phyloP scores from a whole-genome alignment of 2,113 vertebrate species.

The Serinus canaria region DNA sequence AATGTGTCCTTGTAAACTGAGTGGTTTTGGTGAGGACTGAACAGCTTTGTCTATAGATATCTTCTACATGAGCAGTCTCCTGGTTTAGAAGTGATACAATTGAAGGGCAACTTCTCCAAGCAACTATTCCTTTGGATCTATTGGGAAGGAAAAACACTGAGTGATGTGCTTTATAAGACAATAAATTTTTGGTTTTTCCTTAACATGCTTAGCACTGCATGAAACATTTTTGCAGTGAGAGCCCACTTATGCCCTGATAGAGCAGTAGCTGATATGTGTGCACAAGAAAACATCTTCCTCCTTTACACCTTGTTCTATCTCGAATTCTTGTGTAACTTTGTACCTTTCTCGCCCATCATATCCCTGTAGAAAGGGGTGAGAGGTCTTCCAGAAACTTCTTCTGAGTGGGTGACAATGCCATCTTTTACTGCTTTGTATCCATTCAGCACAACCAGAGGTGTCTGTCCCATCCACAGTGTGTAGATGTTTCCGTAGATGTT shows the following conservation, averaged over 20 bases:
- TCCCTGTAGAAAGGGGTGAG: constrained; percentile 57
- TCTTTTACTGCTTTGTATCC: constrained; percentile 65
- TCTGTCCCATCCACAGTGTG: constrained; percentile 63
- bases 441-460: constrained; percentile 57
- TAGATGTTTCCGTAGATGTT: constrained; percentile 48
- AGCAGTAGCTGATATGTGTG: background rate
- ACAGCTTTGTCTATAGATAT: background rate
- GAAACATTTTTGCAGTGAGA: background rate
- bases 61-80: background rate
- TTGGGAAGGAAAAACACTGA: background rate
- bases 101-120: background rate
- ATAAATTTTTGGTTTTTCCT: background rate
- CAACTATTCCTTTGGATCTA: background rate
- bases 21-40: background rate
- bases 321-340: background rate
- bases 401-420: constrained; percentile 51
- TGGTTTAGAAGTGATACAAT: background rate
- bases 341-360: constrained; percentile 70
- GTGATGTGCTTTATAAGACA: background rate
- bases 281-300: background rate
- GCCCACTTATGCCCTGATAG: background rate
- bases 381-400: constrained; percentile 55
- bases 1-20: background rate
- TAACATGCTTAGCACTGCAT: background rate
- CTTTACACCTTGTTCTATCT: background rate